Conservation (phyloP, 2,797 vertebrate genomes). For the Columba guinea region DNA sequence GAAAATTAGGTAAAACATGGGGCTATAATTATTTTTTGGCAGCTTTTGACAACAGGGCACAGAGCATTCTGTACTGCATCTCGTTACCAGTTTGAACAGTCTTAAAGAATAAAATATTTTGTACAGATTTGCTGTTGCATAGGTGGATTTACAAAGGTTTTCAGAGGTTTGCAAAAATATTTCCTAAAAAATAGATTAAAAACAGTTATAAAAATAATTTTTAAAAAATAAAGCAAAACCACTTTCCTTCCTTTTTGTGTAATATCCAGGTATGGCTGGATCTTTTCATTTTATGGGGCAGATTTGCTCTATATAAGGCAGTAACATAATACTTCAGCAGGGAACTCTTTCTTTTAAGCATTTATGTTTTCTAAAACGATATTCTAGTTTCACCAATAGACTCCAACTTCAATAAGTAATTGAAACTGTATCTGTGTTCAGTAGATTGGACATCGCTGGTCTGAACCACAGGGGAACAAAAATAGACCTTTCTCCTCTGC, state of each 20-base stretch:
- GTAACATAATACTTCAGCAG: not conserved
- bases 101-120: not conserved
- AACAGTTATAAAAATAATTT: not conserved
- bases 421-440: not conserved
- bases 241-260: not conserved
- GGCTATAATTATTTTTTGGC: not conserved
- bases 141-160: not conserved
- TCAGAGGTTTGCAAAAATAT: not conserved
- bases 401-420: not conserved
- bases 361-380: constrained; percentile 10
- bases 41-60: not conserved
- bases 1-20: not conserved
- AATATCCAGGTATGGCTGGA: not conserved
- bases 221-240: not conserved
- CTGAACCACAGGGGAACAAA: not conserved
- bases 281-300: not conserved
- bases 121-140: not conserved
- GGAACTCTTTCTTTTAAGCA: not conserved
- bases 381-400: not conserved
- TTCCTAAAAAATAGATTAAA: not conserved
- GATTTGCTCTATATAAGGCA: not conserved
- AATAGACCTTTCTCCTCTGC: not conserved
- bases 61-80: not conserved
- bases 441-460: not conserved
- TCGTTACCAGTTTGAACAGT: not conserved